phyloP scores from a whole-genome alignment of 1,140 invertebrate species.

The Rhopalosiphum maidis region DNA sequence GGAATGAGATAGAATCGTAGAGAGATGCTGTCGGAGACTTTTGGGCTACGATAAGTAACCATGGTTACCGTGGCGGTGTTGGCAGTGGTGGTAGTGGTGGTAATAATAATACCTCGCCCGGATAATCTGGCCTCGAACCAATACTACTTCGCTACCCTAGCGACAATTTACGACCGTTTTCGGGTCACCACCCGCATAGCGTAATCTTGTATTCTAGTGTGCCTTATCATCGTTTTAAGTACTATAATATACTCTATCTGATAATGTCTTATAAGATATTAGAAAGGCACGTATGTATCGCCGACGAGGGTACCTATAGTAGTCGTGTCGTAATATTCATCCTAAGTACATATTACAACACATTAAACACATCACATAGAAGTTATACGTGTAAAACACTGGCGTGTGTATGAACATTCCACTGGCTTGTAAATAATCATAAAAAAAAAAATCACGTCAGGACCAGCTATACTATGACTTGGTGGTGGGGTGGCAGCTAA shows the following conservation, averaged over 20 bases:
- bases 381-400: not conserved
- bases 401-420: not conserved
- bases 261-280: not conserved
- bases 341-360: not conserved
- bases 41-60: slow-evolving; percentile 46
- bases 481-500: not conserved
- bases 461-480: not conserved
- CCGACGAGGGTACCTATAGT: not conserved
- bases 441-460: not conserved
- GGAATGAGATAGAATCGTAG: too few relatives aligned
- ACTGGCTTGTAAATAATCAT: not conserved
- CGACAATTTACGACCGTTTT: slow-evolving; percentile 53
- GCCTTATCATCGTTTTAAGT: slow-evolving; percentile 31
- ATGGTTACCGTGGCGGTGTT: slow-evolving; percentile 25
- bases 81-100: not conserved
- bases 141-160: slow-evolving; percentile 18
- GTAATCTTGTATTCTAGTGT: slow-evolving; percentile 17
- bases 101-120: slow-evolving; percentile 43
- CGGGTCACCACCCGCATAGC: not conserved
- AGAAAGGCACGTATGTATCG: not conserved
- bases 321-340: not conserved
- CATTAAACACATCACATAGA: not conserved
- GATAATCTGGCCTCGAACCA: slow-evolving; percentile 53
- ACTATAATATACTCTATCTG: slow-evolving; percentile 1
- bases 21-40: not conserved